phyloP scores from a whole-genome alignment of 2,888 invertebrate species.

The Caenorhabditis doughertyi region DNA sequence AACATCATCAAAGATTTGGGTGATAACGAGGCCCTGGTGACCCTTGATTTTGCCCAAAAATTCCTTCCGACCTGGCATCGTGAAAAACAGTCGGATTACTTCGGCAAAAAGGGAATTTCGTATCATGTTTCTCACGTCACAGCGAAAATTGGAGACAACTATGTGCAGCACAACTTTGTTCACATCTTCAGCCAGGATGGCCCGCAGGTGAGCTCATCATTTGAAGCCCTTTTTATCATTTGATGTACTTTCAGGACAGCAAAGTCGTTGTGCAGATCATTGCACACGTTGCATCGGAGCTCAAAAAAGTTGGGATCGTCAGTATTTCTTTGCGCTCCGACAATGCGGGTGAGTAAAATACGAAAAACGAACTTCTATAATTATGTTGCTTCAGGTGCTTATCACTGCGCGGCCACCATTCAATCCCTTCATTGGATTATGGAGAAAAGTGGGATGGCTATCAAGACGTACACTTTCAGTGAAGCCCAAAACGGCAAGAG shows the following conservation, averaged over 20 bases:
- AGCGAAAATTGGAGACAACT: background rate
- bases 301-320: slow-evolving; percentile 7
- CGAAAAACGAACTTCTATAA: background rate
- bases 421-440: background rate
- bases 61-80: background rate
- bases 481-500: slow-evolving; percentile 31
- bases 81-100: slow-evolving; percentile 48
- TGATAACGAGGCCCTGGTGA: slow-evolving; percentile 10
- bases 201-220: too few relatives aligned
- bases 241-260: slow-evolving; percentile 2
- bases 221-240: too few relatives aligned
- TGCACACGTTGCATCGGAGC: background rate
- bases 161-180: slow-evolving; percentile 15
- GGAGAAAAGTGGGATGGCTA: background rate
- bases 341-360: background rate
- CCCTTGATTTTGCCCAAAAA: slow-evolving; percentile 48
- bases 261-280: background rate
- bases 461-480: background rate
- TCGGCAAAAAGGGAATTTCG: slow-evolving; percentile 37
- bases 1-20: background rate
- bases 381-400: slow-evolving; percentile 16
- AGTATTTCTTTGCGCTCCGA: background rate
- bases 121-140: slow-evolving; percentile 37
- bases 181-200: too few relatives aligned
- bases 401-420: slow-evolving; percentile 22